phyloP scores from a whole-genome alignment of 2,888 invertebrate genomes.

The Bunonema sp. region DNA sequence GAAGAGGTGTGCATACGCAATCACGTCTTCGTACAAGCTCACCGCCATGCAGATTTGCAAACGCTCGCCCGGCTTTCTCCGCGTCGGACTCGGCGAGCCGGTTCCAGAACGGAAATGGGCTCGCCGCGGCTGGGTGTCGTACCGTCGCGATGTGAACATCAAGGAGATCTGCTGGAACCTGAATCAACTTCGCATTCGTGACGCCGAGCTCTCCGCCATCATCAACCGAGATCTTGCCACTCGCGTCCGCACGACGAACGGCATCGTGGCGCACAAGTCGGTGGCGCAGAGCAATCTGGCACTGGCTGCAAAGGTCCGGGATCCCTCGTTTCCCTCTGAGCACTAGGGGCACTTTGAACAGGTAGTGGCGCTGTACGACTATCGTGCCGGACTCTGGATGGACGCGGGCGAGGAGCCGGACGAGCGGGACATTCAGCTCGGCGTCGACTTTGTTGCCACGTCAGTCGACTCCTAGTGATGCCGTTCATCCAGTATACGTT shows the following conservation, averaged over 20 bases:
- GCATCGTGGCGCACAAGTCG: slow-evolving; percentile 71
- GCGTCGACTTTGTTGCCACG: slow-evolving; percentile 15
- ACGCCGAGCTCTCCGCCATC: slow-evolving; percentile 80
- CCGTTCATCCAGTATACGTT: too few relatives aligned
- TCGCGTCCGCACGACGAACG: slow-evolving; percentile 76
- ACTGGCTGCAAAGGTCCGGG: slow-evolving; percentile 44
- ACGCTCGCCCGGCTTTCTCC: slow-evolving; percentile 75
- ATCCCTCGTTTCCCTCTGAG: neutral
- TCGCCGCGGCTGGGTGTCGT: slow-evolving; percentile 88
- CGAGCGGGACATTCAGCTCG: slow-evolving; percentile 15
- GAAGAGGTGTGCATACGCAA: slow-evolving; percentile 61
- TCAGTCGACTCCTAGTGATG: too few relatives aligned
- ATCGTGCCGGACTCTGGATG: slow-evolving; percentile 46
- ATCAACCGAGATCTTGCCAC: slow-evolving; percentile 89
- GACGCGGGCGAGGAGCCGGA: slow-evolving; percentile 21
- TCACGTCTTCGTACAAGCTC: neutral
- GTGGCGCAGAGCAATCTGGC: slow-evolving; percentile 52
- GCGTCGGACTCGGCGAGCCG: slow-evolving; percentile 90
- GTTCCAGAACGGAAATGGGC: slow-evolving; percentile 87
- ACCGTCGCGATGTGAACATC: slow-evolving; percentile 78
- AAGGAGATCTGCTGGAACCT: slow-evolving; percentile 98
- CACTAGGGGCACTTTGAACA: slow-evolving; percentile 1
- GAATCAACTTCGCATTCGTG: slow-evolving; percentile 61
- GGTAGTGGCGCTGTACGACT: slow-evolving; percentile 48
- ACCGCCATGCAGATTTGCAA: slow-evolving; percentile 59